phyloP scores from a whole-genome alignment of 2,797 vertebrate species.

The Mormyrus hasselquistii region DNA sequence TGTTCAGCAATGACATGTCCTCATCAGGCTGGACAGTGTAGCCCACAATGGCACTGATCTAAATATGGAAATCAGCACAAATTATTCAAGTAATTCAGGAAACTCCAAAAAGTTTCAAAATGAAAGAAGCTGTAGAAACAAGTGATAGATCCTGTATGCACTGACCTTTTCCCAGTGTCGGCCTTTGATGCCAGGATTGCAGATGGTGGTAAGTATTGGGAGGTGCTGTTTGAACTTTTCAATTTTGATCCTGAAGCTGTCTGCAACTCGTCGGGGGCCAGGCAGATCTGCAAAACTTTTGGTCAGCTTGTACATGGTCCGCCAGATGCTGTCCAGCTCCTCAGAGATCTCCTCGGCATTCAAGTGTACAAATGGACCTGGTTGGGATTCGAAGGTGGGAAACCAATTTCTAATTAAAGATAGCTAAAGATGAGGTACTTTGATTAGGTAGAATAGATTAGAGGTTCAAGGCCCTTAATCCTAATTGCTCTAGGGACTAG shows the following conservation, averaged over 20 bases:
- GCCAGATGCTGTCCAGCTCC: slow-evolving; percentile 77
- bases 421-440: neutral
- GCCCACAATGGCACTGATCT: slow-evolving; percentile 78
- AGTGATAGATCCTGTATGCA: neutral
- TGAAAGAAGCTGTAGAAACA: neutral
- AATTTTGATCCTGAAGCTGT: slow-evolving; percentile 66
- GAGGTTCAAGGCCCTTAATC: neutral
- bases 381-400: neutral
- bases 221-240: slow-evolving; percentile 78
- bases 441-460: neutral
- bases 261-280: slow-evolving; percentile 67
- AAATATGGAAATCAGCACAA: slow-evolving; percentile 33
- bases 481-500: no score
- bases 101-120: slow-evolving; percentile 12
- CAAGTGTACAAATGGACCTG: slow-evolving; percentile 67
- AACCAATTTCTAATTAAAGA: neutral
- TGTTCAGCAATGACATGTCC: slow-evolving; percentile 65
- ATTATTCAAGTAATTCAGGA: slow-evolving; percentile 33
- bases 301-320: slow-evolving; percentile 70
- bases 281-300: slow-evolving; percentile 64
- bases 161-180: slow-evolving; percentile 80
- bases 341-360: slow-evolving; percentile 74
- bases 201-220: slow-evolving; percentile 71
- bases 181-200: slow-evolving; percentile 80
- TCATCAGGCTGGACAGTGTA: slow-evolving; percentile 63